Conservation (phyloP, 2,888 invertebrate species). For the Sinotaia quadrata region DNA sequence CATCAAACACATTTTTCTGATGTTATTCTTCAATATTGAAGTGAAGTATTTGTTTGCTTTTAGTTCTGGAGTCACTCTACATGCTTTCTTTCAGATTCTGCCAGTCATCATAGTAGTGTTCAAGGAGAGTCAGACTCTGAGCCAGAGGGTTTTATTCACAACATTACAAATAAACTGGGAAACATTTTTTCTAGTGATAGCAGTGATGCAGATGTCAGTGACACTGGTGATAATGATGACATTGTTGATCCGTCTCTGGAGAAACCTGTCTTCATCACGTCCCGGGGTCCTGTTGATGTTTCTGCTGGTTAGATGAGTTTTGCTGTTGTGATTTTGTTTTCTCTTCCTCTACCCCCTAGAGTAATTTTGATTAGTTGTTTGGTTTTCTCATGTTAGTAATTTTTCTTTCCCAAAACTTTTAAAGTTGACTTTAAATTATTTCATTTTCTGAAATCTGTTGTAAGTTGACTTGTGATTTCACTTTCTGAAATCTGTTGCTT, state of each 20-base stretch:
- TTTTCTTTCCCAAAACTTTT: no score
- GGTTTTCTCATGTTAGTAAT: no score
- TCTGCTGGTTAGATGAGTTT: conserved; percentile 54
- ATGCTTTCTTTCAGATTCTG: not conserved
- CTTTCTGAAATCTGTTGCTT: no score
- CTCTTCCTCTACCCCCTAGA: no score
- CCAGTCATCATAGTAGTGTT: conserved; percentile 65
- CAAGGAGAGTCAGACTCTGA: conserved; percentile 71
- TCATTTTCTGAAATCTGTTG: no score
- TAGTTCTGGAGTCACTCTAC: not conserved
- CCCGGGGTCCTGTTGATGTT: conserved; percentile 65
- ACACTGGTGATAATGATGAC: conserved; percentile 64
- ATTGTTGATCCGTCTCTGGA: conserved; percentile 62
- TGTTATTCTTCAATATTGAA: no score
- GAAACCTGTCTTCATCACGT: conserved; percentile 67
- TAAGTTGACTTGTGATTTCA: no score
- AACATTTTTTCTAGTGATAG: conserved; percentile 81
- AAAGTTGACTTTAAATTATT: no score
- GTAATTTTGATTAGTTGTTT: no score
- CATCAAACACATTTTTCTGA: no score
- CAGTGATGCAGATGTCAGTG: conserved; percentile 74
- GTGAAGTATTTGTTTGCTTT: no score
- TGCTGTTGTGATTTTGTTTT: conserved; percentile 12
- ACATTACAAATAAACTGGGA: conserved; percentile 67
- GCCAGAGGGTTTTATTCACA: conserved; percentile 65